Evolutionary conservation across 1,140 invertebrate species (phyloP).

Genomic region (Ptiloglossa arizonensis): DNA sequence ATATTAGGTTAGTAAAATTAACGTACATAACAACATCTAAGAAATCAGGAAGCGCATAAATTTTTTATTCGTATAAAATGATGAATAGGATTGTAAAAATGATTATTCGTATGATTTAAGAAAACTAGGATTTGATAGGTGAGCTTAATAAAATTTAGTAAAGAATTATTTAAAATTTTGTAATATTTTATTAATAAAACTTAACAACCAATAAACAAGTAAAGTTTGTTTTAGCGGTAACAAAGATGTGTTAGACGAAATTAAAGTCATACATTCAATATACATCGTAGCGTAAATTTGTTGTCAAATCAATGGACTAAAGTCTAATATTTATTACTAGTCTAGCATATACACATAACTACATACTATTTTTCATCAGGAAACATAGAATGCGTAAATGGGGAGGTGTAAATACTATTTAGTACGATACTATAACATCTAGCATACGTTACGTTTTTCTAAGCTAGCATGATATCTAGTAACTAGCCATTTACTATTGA

Average conservation of each 20-base stretch:
- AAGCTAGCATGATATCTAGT: conserved; percentile 60
- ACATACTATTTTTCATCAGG: conserved; percentile 43
- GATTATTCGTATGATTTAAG: not conserved
- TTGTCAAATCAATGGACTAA: conserved; percentile 62
- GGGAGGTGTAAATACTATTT: conserved; percentile 32
- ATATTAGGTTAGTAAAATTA: not conserved
- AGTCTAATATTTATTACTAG: conserved; percentile 36
- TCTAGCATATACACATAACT: conserved; percentile 52
- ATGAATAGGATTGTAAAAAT: not conserved
- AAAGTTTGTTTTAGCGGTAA: conserved; percentile 67
- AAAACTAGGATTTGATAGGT: not conserved
- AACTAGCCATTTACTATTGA: conserved; percentile 55
- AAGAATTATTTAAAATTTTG: conserved; percentile 52
- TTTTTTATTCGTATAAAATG: not conserved
- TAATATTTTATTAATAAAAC: conserved; percentile 76
- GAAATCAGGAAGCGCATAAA: not conserved
- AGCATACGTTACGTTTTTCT: conserved; percentile 48
- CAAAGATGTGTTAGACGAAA: conserved; percentile 69
- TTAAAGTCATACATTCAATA: conserved; percentile 63
- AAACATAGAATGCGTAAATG: conserved; percentile 57
- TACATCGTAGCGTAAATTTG: conserved; percentile 68
- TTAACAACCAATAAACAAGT: conserved; percentile 74
- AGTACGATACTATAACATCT: conserved; percentile 55
- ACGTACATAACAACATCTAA: not conserved
- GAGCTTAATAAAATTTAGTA: not conserved